Conservation (phyloP, 2,888 invertebrate species). For the Heliconius cydno region DNA sequence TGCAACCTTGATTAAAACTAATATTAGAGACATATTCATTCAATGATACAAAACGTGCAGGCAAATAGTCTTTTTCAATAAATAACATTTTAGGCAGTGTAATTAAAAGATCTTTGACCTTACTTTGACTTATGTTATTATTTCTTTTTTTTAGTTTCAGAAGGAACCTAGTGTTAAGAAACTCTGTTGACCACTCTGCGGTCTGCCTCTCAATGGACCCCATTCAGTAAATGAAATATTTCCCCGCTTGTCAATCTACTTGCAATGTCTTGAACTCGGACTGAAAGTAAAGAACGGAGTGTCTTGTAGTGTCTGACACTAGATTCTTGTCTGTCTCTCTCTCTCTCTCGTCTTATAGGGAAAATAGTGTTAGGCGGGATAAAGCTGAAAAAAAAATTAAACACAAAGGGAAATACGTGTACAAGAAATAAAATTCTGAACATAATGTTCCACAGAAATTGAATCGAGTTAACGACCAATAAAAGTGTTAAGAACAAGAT, state of each 20-base stretch:
- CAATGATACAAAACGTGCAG: too few relatives aligned
- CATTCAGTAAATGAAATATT: too few relatives aligned
- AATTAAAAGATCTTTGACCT: too few relatives aligned
- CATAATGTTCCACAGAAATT: constrained; percentile 12
- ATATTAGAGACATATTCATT: too few relatives aligned
- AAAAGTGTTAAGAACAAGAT: constrained; percentile 15
- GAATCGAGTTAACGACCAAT: constrained; percentile 21
- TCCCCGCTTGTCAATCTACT: neutral
- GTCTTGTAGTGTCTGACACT: neutral
- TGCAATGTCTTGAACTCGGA: neutral
- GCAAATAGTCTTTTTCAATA: too few relatives aligned
- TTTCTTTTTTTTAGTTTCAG: too few relatives aligned
- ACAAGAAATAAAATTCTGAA: neutral
- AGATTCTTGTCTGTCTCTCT: neutral
- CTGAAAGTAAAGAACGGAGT: too few relatives aligned
- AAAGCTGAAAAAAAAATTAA: neutral
- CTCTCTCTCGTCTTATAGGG: neutral
- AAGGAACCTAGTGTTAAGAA: too few relatives aligned
- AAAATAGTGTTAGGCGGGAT: neutral
- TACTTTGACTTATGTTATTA: too few relatives aligned
- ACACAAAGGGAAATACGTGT: neutral
- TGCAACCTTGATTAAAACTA: too few relatives aligned
- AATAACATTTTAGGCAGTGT: too few relatives aligned
- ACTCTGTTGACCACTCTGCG: too few relatives aligned
- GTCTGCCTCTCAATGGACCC: neutral